These are phyloP conservation scores for Mustela nigripes DNA, from an alignment of 2,113 vertebrate genomes.

Conservation along the genomic window DNA sequence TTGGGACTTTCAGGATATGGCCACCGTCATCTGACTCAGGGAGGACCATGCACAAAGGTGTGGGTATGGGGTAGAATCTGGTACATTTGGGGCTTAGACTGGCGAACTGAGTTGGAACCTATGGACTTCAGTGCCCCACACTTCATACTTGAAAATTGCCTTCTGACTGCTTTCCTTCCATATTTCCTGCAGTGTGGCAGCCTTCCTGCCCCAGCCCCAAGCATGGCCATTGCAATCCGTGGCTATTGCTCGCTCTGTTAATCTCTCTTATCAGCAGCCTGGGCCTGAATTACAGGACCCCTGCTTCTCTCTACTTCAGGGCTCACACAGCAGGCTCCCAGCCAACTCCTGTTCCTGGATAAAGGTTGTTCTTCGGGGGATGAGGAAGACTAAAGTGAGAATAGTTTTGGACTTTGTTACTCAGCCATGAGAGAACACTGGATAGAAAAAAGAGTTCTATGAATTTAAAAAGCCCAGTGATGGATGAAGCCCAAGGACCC, in stretches of 20 bases:
- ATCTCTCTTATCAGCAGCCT: neutral
- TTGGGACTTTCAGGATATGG: too few relatives aligned
- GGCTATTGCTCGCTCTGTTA: neutral
- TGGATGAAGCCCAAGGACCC: neutral
- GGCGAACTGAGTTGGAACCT: neutral
- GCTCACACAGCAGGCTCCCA: neutral
- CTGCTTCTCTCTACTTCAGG: neutral
- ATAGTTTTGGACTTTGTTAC: neutral
- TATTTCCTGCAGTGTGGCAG: neutral
- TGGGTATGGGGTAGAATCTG: neutral
- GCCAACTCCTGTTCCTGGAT: neutral
- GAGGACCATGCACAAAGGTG: neutral
- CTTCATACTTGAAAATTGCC: neutral
- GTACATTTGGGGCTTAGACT: neutral
- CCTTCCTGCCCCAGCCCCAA: neutral
- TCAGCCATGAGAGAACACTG: neutral
- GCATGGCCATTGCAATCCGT: too few relatives aligned
- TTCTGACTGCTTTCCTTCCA: neutral
- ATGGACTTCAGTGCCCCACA: neutral
- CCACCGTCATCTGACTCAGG: neutral
- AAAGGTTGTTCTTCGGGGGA: neutral
- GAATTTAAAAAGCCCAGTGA: neutral
- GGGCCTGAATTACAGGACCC: neutral
- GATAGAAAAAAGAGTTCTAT: neutral
- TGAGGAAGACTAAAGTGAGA: neutral